phyloP scores from a whole-genome alignment of 2,888 invertebrate genomes.

The Graphium colonna region DNA sequence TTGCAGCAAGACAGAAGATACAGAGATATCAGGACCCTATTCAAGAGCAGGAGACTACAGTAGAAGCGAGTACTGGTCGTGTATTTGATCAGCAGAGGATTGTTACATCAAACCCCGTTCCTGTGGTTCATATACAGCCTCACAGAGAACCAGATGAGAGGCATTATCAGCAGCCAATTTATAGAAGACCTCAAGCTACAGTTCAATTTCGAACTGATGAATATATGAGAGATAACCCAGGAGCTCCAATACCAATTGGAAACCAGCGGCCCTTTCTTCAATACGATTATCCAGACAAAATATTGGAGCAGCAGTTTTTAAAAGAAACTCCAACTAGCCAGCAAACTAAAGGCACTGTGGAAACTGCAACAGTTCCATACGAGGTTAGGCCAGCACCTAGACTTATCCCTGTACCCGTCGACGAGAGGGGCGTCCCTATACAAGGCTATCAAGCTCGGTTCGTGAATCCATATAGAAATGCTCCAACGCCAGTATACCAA shows the following conservation, averaged over 20 bases:
- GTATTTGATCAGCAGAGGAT: conserved; percentile 69
- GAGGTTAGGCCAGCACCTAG: conserved; percentile 62
- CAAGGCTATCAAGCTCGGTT: conserved; percentile 64
- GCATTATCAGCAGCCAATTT: conserved; percentile 61
- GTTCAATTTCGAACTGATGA: conserved; percentile 70
- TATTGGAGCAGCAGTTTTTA: conserved; percentile 67
- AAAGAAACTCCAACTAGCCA: conserved; percentile 47
- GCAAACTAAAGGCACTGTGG: conserved; percentile 51
- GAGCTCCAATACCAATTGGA: conserved; percentile 69
- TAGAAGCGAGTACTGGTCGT: conserved; percentile 76
- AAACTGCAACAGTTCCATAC: conserved; percentile 57
- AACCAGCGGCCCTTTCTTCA: conserved; percentile 75
- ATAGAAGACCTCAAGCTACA: conserved; percentile 52
- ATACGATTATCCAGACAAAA: conserved; percentile 69
- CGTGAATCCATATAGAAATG: conserved; percentile 55
- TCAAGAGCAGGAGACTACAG: conserved; percentile 66
- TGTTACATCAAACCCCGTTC: conserved; percentile 75
- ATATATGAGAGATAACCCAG: conserved; percentile 72
- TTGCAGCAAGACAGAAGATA: conserved; percentile 70
- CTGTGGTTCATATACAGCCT: conserved; percentile 76
- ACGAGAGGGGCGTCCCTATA: conserved; percentile 67
- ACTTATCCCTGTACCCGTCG: conserved; percentile 68
- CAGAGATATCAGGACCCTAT: conserved; percentile 65
- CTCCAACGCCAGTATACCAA: conserved; percentile 37
- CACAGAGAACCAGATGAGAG: conserved; percentile 60